These are phyloP conservation scores for Mercenaria mercenaria DNA, from an alignment of 1,140 invertebrate species.

Conservation along the genomic window DNA sequence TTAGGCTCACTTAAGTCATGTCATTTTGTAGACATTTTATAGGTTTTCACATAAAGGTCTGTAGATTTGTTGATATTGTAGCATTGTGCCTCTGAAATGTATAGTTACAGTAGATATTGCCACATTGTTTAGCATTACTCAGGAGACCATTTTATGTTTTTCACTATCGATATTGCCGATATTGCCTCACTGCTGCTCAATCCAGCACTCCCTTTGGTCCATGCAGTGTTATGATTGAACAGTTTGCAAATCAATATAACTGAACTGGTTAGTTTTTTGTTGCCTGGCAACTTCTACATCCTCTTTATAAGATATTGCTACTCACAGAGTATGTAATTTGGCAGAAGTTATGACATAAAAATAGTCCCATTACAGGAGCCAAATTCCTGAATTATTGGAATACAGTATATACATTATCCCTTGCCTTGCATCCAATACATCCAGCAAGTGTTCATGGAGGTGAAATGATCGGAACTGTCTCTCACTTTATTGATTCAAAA, in stretches of 20 bases:
- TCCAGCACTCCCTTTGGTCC: background rate
- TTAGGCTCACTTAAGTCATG: background rate
- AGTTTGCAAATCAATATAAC: constrained; percentile 13
- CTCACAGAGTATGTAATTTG: constrained; percentile 44
- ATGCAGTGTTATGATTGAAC: constrained; percentile 22
- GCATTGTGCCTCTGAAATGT: too few relatives aligned
- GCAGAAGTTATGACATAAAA: constrained; percentile 50
- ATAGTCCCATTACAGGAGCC: constrained; percentile 28
- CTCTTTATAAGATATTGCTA: constrained; percentile 13
- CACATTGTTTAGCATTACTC: background rate
- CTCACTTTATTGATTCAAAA: background rate
- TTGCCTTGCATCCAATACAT: background rate
- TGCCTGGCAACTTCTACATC: constrained; percentile 37
- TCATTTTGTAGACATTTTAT: too few relatives aligned
- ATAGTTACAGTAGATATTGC: background rate
- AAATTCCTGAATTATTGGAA: constrained; percentile 28
- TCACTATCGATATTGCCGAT: background rate
- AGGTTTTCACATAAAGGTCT: background rate
- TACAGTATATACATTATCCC: background rate
- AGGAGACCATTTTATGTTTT: background rate
- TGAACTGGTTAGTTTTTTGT: constrained; percentile 26
- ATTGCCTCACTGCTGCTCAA: background rate
- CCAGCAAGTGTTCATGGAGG: background rate
- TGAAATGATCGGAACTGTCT: background rate
- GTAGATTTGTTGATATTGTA: background rate